phyloP scores from a whole-genome alignment of 1,140 invertebrate genomes.

The Achatina immaculata region DNA sequence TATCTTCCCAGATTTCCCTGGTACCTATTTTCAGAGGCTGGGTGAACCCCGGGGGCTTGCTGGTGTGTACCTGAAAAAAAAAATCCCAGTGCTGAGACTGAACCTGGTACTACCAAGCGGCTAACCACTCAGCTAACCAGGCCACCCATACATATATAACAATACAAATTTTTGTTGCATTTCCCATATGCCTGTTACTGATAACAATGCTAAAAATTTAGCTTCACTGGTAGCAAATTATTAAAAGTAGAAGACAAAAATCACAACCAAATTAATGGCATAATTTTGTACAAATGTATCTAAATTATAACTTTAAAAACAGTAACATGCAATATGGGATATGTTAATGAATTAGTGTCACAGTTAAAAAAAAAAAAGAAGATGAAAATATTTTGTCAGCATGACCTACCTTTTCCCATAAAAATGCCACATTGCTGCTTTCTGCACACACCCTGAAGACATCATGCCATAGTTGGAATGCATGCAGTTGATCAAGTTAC shows the following conservation, averaged over 20 bases:
- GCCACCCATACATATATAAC: no score
- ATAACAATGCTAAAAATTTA: no score
- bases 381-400: no score
- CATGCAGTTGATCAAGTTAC: slow-evolving; percentile 87
- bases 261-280: background rate
- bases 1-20: no score
- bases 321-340: background rate
- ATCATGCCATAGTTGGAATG: slow-evolving; percentile 86
- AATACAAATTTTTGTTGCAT: no score
- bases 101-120: no score
- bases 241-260: background rate
- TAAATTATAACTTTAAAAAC: background rate
- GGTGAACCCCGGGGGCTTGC: no score
- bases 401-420: slow-evolving; percentile 86
- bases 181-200: no score
- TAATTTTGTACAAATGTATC: background rate
- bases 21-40: no score
- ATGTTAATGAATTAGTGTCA: background rate
- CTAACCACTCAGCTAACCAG: no score
- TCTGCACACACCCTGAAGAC: slow-evolving; percentile 82
- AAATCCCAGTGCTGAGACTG: no score
- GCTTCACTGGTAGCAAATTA: background rate
- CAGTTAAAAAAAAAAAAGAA: background rate
- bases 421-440: slow-evolving; percentile 86
- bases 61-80: no score